Percentiles rank a stretch among this genome's conserved stretches.
phyloP scores from a whole-genome alignment of 1,140 invertebrate species.

The Anoplophora glabripennis region DNA sequence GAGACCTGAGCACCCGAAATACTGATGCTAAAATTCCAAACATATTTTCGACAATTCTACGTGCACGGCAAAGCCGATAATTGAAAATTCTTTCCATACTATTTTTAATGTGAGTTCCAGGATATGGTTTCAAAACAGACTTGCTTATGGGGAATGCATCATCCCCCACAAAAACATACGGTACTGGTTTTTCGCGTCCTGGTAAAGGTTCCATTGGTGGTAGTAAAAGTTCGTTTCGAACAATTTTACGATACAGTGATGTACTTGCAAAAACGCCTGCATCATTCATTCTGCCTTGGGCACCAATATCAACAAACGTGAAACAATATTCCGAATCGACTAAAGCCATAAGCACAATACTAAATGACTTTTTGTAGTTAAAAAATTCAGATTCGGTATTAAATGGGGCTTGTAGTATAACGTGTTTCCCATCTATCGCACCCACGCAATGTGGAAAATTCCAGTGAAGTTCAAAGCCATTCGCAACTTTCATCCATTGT shows the following conservation, averaged over 20 bases:
- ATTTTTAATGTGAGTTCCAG: conserved; percentile 1
- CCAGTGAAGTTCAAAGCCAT: conserved; percentile 16
- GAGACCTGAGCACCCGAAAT: conserved; percentile 9
- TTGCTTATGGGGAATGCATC: not conserved
- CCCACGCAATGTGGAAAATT: conserved; percentile 9
- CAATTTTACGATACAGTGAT: too few relatives aligned
- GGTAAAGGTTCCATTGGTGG: not conserved
- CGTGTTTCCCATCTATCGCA: conserved; percentile 19
- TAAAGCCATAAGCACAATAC: too few relatives aligned
- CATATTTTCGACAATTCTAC: conserved; percentile 9
- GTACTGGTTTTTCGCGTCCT: not conserved
- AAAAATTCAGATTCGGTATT: too few relatives aligned
- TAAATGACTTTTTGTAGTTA: too few relatives aligned
- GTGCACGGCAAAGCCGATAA: conserved; percentile 4
- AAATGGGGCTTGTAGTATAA: conserved; percentile 21
- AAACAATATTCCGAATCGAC: not conserved
- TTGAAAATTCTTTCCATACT: conserved; percentile 1
- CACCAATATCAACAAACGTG: not conserved
- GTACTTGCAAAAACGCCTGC: not conserved
- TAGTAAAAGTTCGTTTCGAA: not conserved
- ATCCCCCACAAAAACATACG: not conserved
- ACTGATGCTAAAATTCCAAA: conserved; percentile 9
- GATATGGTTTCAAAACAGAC: conserved; percentile 2
- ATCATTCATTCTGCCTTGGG: not conserved
- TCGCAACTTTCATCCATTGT: conserved; percentile 13